Evolutionary conservation across 2,888 invertebrate genomes (phyloP).

Genomic region (Pyralis farinalis): DNA sequence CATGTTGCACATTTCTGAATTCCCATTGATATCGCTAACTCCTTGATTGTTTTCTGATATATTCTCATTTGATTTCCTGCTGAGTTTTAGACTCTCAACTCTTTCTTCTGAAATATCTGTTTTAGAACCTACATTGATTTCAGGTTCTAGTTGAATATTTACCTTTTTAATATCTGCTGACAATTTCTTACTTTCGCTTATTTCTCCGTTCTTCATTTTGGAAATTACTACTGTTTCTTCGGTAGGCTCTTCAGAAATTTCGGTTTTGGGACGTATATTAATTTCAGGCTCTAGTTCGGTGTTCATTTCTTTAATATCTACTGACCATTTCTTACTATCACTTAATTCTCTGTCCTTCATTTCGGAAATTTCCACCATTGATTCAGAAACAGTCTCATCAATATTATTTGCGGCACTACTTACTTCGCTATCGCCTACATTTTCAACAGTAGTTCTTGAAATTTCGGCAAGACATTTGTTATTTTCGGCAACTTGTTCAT

Average conservation of each 20-base stretch:
- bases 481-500: conserved; percentile 20
- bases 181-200: too few relatives aligned
- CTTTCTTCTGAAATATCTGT: background rate
- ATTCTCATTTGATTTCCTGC: background rate
- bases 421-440: background rate
- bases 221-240: background rate
- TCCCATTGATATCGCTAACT: background rate
- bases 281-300: background rate
- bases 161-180: background rate
- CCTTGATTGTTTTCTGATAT: background rate
- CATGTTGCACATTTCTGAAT: too few relatives aligned
- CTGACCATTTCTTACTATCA: background rate
- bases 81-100: background rate
- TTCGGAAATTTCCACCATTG: background rate
- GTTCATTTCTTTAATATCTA: background rate
- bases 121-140: background rate
- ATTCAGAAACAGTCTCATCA: background rate
- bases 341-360: background rate
- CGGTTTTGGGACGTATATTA: background rate
- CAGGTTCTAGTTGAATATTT: background rate
- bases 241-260: background rate
- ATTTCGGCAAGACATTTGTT: conserved; percentile 5
- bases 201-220: background rate
- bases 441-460: background rate
- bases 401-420: background rate